Conservation (phyloP, 2,888 invertebrate genomes). For the Scaptomyza reducta region DNA sequence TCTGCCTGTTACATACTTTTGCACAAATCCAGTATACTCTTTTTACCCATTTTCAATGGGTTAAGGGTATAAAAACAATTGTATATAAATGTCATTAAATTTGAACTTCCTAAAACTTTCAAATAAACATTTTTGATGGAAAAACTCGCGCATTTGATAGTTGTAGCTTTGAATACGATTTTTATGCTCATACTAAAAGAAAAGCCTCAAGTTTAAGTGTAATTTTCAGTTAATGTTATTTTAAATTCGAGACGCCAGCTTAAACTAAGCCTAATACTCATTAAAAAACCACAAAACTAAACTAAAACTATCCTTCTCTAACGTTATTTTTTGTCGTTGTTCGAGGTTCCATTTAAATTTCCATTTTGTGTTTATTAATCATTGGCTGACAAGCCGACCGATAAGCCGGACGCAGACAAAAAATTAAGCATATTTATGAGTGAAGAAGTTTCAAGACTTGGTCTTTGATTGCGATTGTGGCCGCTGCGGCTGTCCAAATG, state of each 20-base stretch:
- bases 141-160: slow-evolving; percentile 8
- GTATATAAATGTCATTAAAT: no score
- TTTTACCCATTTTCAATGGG: no score
- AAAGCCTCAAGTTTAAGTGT: slow-evolving; percentile 12
- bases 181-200: slow-evolving; percentile 6
- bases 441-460: neutral
- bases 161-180: slow-evolving; percentile 9
- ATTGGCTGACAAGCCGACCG: slow-evolving; percentile 60
- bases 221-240: slow-evolving; percentile 24
- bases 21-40: no score
- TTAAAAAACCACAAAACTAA: slow-evolving; percentile 58
- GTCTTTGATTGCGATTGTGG: slow-evolving; percentile 4
- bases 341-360: slow-evolving; percentile 62
- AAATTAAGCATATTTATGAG: slow-evolving; percentile 36
- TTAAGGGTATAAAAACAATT: neutral
- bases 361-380: slow-evolving; percentile 76
- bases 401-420: slow-evolving; percentile 40
- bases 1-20: no score
- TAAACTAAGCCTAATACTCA: slow-evolving; percentile 32
- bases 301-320: neutral
- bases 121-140: neutral
- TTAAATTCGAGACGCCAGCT: slow-evolving; percentile 28
- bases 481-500: slow-evolving; percentile 61
- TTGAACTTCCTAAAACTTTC: neutral
- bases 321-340: slow-evolving; percentile 1